Evolutionary conservation across 1,140 invertebrate species (phyloP), one percentile per base, ranked within the genome.

Genomic region (Agrypnia vestita): DNA sequence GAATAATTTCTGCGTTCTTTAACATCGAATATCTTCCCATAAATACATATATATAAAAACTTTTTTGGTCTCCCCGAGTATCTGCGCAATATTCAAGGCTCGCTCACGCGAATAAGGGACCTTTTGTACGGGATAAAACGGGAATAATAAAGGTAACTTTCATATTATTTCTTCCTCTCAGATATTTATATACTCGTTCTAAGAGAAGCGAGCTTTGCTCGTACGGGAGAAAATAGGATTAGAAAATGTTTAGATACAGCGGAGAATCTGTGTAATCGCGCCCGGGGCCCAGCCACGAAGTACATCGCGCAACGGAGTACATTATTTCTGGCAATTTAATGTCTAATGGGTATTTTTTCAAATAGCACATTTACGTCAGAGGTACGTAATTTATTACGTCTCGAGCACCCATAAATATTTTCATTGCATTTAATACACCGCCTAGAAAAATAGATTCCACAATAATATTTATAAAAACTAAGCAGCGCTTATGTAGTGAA

Each of bases 1-100:
- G 71, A 74, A 74, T 74, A 35, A 55, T 55, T 74, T 74, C 71
- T 74, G 71, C 71, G 56, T 74, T 74, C 71, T 74, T 74, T 56
- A 56, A 55, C 71, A 74, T 74, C 53, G 71, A 74, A 59, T 74
- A 51, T 71, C 67, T 49, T 51, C 67, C 15, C 47, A 9, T 51
- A n/a, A 51, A 49, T 71, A 17, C 17, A n/a, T n/a, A 49, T 71
- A 47, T 47, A 19, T 51, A 49, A 71, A 71, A 71, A 71, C 17
- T 71, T 71, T 71, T 71, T 71, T 71, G 49, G 46, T 71, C 17
- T 71, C 67, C 49, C 47, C 46, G n/a, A 49, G 51, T 51, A 35
- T 15, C 19, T 49, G 19, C 46, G n/a, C 44, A 71, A 51, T n/a
- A 71, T 71, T 71, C 49, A 21, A 19, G 47, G 43, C 25, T 71